Evolutionary conservation across 1,140 invertebrate genomes (phyloP), one percentile per base, ranked within the genome.

Genomic region (Cataglyphis hispanica): DNA sequence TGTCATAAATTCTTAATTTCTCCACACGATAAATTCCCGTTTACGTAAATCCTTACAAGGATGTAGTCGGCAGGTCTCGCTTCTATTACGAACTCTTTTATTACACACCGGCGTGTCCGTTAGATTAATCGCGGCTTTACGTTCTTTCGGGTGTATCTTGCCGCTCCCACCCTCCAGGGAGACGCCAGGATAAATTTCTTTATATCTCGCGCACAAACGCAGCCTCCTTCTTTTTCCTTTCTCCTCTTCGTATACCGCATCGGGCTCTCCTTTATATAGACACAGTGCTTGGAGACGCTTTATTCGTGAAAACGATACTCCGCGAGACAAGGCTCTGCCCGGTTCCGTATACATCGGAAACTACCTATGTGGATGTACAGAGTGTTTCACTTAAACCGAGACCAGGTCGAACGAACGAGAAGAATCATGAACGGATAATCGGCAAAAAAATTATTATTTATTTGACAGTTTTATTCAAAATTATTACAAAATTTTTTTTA

Each of bases 251-350:
- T 83, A 80, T 37, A 61, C 43, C 46, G n/a, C 34, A 8, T 80
- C 53, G 27, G 61, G 40, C 19, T 83, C 46, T 46, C 46, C 64
- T 46, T 63, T 27, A 46, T 27, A 46, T 61, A 37, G 63, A 61
- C 56, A 88, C 69, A 78, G 19, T 11, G 37, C 70, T 22, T 7
- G 84, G 53, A 60, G 27, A 77, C 74, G 85, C 11, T 84, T 81
- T 87, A 90, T 89, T 89, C 72, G 74, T 89, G 86, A 78, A 87
- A 90, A 84, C 58, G 86, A 87, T 87, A 87, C 87, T 90, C 22
- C 50, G 84, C 76, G 64, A 56, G 77, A 77, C 86, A 90, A 90
- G 83, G 84, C 40, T 43, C 40, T 90, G 87, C 67, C 63, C 77
- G 63, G 86, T 87, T 88, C 74, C 53, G 46, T 50, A 53, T 87